Percentiles rank a stretch among this genome's conserved stretches.
These are phyloP conservation scores for Thera obeliscata DNA, from an alignment of 2,888 invertebrate genomes.

Conservation along the genomic window DNA sequence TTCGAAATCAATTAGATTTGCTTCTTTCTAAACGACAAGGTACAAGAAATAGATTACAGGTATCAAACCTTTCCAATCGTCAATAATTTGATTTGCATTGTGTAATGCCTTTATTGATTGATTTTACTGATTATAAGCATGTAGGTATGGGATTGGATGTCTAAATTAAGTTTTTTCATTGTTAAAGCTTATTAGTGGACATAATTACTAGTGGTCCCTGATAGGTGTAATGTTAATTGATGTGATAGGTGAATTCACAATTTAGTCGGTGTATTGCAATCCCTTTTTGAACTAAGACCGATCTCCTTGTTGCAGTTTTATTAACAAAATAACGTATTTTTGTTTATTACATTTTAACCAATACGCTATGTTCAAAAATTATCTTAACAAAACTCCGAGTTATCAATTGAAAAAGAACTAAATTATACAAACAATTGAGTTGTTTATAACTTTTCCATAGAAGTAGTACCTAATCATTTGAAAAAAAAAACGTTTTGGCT, in stretches of 20 bases:
- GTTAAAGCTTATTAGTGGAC: slow-evolving; percentile 74
- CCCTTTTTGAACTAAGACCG: slow-evolving; percentile 65
- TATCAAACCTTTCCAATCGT: slow-evolving; percentile 47
- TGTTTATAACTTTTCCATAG: too few species aligned
- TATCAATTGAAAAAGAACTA: too few species aligned
- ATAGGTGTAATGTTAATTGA: slow-evolving; percentile 77
- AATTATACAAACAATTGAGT: too few species aligned
- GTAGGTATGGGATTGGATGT: slow-evolving; percentile 59
- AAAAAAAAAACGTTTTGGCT: not conserved
- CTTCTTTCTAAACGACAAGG: slow-evolving; percentile 69
- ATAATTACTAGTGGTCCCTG: slow-evolving; percentile 65
- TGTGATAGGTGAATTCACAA: slow-evolving; percentile 72
- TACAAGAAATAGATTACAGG: slow-evolving; percentile 75
- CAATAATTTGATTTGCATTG: slow-evolving; percentile 59
- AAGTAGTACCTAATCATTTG: not conserved
- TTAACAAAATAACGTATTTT: not conserved
- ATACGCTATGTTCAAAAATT: not conserved
- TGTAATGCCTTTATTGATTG: slow-evolving; percentile 45
- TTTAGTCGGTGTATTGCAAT: slow-evolving; percentile 77
- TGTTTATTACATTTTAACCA: slow-evolving; percentile 4
- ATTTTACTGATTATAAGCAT: slow-evolving; percentile 58
- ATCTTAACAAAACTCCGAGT: too few species aligned
- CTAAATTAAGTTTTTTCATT: slow-evolving; percentile 74
- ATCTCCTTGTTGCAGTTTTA: slow-evolving; percentile 55
- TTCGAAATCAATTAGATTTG: slow-evolving; percentile 63